Conservation (phyloP, 2,113 vertebrate genomes). For the Catharus fuscescens region DNA sequence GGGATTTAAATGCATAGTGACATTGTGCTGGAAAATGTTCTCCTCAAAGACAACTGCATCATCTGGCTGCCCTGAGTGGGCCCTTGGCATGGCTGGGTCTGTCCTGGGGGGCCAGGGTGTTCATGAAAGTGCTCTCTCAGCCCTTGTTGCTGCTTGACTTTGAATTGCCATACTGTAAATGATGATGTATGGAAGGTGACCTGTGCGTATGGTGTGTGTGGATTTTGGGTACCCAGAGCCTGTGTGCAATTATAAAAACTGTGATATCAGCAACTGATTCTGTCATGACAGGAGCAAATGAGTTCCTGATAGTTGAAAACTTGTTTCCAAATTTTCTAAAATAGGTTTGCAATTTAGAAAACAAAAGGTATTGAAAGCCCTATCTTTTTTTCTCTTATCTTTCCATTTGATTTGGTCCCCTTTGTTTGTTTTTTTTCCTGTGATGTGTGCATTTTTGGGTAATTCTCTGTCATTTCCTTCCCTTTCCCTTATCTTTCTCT, state of each 20-base stretch:
- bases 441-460: neutral
- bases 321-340: neutral
- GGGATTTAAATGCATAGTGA: neutral
- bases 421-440: neutral
- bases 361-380: neutral
- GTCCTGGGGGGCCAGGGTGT: neutral
- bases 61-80: neutral
- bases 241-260: neutral
- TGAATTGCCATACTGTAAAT: neutral
- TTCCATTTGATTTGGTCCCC: neutral
- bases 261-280: neutral
- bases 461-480: constrained; percentile 39
- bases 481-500: constrained; percentile 23
- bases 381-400: neutral
- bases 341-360: neutral
- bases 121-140: neutral
- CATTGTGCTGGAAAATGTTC: neutral
- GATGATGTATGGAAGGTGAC: neutral
- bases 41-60: neutral
- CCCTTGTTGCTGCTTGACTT: neutral
- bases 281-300: neutral
- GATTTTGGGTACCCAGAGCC: neutral
- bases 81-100: neutral
- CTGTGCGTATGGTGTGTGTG: fast-evolving
- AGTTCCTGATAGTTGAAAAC: neutral